phyloP scores from a whole-genome alignment of 2,888 invertebrate species.

The Aleiodes alternator region DNA sequence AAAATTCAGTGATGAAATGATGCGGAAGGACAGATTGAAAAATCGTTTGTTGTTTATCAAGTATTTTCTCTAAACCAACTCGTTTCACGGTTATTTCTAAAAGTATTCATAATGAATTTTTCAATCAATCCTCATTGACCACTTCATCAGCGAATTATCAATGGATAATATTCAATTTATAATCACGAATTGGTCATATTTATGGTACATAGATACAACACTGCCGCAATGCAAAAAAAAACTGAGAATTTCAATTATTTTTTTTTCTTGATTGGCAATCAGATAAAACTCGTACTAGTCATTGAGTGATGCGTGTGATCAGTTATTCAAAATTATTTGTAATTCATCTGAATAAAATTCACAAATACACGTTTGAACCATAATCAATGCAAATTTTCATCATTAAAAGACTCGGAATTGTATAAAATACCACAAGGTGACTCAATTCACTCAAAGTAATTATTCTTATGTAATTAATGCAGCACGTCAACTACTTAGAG shows the following conservation, averaged over 20 bases:
- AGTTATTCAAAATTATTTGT: no score
- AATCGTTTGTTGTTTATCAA: no score
- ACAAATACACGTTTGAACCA: conserved; percentile 17
- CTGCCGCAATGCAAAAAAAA: conserved; percentile 7
- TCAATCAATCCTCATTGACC: no score
- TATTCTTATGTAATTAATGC: conserved; percentile 15
- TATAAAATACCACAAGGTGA: conserved; percentile 20
- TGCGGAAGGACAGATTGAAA: no score
- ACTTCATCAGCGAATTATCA: neutral
- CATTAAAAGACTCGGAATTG: neutral
- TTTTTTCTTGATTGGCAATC: neutral
- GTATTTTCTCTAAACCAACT: no score
- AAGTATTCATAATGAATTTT: no score
- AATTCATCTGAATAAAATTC: neutral
- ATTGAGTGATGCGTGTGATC: no score
- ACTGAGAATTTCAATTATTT: neutral
- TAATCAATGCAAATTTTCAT: conserved; percentile 1
- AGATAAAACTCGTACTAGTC: neutral
- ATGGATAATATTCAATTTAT: conserved; percentile 2
- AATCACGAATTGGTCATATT: conserved; percentile 29
- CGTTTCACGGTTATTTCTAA: no score
- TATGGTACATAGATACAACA: conserved; percentile 25
- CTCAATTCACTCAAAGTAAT: conserved; percentile 18
- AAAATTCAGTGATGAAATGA: neutral
- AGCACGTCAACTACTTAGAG: conserved; percentile 7